Conservation (phyloP, 2,888 invertebrate species). For the Drosophila hamatofila region DNA sequence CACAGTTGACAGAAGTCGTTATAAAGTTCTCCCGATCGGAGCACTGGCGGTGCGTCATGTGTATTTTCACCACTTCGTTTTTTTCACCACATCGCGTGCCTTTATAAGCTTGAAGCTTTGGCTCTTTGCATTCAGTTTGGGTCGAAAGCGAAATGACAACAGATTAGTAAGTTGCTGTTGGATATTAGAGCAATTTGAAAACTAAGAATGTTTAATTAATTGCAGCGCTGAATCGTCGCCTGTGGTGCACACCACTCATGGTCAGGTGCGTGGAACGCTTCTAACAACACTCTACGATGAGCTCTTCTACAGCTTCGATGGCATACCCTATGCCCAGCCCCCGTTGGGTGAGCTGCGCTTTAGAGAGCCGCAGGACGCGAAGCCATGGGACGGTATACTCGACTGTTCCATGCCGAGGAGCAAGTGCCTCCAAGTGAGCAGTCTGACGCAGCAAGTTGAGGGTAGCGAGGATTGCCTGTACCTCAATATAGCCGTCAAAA, state of each 20-base stretch:
- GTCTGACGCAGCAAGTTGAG: constrained; percentile 56
- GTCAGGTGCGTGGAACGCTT: constrained; percentile 72
- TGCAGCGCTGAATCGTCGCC: constrained; percentile 48
- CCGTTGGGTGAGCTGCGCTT: constrained; percentile 73
- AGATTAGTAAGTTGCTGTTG: constrained; percentile 36
- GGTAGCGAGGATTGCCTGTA: constrained; percentile 81
- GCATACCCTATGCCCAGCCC: constrained; percentile 78
- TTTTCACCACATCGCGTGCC: not conserved
- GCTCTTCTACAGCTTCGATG: constrained; percentile 73
- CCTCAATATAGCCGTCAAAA: constrained; percentile 73
- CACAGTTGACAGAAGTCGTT: not conserved
- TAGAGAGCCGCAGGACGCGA: constrained; percentile 79
- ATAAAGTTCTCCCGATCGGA: not conserved
- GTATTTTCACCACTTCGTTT: not conserved
- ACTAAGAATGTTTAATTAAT: not conserved
- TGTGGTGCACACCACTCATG: constrained; percentile 72
- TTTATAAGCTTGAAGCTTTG: not conserved
- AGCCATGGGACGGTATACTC: constrained; percentile 83
- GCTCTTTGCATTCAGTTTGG: constrained; percentile 2
- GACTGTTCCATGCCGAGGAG: constrained; percentile 61
- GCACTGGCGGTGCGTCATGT: not conserved
- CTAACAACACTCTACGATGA: constrained; percentile 70
- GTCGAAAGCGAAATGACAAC: constrained; percentile 33
- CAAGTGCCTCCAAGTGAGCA: constrained; percentile 65
- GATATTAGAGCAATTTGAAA: not conserved